phyloP scores from a whole-genome alignment of 2,888 invertebrate genomes.

The Corbicula japonica region DNA sequence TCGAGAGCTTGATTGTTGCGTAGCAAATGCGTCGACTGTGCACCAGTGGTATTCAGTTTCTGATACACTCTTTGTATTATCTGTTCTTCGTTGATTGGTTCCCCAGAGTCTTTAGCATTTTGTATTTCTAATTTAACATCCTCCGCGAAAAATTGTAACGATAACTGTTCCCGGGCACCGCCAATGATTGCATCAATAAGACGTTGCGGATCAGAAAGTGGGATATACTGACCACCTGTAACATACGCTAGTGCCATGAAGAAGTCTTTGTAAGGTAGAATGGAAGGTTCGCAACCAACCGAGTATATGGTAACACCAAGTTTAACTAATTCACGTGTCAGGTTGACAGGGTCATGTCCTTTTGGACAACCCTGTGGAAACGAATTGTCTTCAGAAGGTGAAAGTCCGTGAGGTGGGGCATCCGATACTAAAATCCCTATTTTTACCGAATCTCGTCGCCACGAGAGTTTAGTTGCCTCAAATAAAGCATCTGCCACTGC shows the following conservation, averaged over 20 bases:
- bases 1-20: neutral
- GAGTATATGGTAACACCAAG: conserved; percentile 4
- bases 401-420: conserved; percentile 27
- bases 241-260: conserved; percentile 20
- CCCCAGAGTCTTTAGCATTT: neutral
- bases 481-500: conserved; percentile 24
- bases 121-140: conserved; percentile 9
- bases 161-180: conserved; percentile 18
- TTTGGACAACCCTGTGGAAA: conserved; percentile 11
- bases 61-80: neutral
- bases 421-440: conserved; percentile 14
- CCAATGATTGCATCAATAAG: conserved; percentile 19
- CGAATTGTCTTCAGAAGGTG: neutral
- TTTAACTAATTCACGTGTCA: conserved; percentile 5
- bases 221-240: conserved; percentile 29
- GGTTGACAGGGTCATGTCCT: conserved; percentile 13
- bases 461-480: neutral
- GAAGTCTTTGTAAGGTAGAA: conserved; percentile 20
- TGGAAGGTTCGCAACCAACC: conserved; percentile 22
- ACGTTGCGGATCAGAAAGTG: neutral
- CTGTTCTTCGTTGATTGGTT: neutral
- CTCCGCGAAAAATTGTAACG: neutral
- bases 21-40: neutral
- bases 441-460: conserved; percentile 13
- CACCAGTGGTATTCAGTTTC: neutral